Evolutionary conservation across 2,888 invertebrate genomes (phyloP), one percentile per base, ranked within the genome.

Genomic region (Cataglyphis rosenhaueri): DNA sequence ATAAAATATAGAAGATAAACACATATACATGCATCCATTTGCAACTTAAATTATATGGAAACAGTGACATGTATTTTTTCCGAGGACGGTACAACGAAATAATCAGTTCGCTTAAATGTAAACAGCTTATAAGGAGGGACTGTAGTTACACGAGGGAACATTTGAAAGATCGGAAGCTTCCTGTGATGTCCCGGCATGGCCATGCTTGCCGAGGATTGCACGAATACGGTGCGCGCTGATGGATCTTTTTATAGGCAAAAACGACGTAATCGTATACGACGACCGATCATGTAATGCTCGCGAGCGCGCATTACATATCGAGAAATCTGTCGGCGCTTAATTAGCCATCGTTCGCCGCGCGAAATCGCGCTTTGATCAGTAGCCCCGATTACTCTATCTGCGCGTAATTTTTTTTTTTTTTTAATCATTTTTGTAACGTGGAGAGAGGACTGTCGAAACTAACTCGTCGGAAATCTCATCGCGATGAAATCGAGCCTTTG

Each of bases 221-320:
- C 89, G 86, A 86, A 84, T 87, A 85, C 86, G 86, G 86, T 65
- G 62, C 52, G 71, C 18, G 57, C 75, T 76, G 12, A 71, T 21
- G 59, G 74, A 79, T 88, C 86, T 89, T 83, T 87, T 84, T 74
- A 85, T 86, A 76, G 83, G 87, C 86, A 91, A 91, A 91, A 91
- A 91, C 88, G 81, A 76, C 87, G 85, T 91, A 91, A 90, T 90
- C 88, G 91, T 91, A 91, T 91, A 91, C 91, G 88, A 87, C 90
- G 90, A 90, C 87, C 91, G 89, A 89, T 91, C 89, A 82, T 89
- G 90, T 89, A 91, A 91, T 91, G 89, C 85, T 90, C 89, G 87
- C 88, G 91, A 85, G 85, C 79, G 88, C 66, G 84, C 61, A 66
- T 25, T 25, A 75, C 84, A 35, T 88, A 88, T 87, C 84, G 88